These are phyloP conservation scores for Mixornis gularis DNA, from an alignment of 2,113 vertebrate species.

Conservation along the genomic window DNA sequence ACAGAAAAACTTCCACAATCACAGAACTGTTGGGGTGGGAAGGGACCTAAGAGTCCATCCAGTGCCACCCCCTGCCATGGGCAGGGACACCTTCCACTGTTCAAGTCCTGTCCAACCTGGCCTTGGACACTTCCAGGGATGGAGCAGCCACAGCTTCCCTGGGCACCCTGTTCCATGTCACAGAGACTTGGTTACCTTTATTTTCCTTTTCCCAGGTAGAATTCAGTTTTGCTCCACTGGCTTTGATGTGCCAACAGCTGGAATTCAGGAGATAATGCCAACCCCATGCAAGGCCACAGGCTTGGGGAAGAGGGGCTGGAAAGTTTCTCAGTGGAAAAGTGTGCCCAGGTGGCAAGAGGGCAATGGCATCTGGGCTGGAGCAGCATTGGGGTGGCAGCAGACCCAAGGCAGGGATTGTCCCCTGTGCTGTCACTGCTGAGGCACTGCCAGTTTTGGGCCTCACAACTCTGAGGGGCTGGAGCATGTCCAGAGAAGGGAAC, in stretches of 20 bases:
- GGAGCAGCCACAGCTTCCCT: background rate
- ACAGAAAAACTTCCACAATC: background rate
- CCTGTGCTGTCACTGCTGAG: background rate
- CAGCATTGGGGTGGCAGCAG: background rate
- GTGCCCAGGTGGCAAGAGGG: background rate
- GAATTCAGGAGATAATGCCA: background rate
- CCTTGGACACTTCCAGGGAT: background rate
- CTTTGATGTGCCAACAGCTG: background rate
- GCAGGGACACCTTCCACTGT: background rate
- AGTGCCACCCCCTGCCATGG: fast-evolving
- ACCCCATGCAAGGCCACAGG: background rate
- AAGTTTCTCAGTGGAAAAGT: background rate
- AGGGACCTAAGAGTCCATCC: background rate
- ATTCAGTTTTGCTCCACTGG: background rate
- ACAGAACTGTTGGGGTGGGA: background rate
- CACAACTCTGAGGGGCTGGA: background rate
- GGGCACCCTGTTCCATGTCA: background rate
- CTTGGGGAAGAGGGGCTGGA: background rate
- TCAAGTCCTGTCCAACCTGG: fast-evolving
- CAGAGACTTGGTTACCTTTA: no score
- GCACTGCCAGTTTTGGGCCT: fast-evolving
- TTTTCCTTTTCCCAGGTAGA: background rate
- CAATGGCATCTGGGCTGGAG: background rate
- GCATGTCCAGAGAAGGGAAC: fast-evolving
- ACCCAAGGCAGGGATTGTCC: background rate